phyloP scores from a whole-genome alignment of 2,888 invertebrate genomes.

The Megaustenia siamemsis region DNA sequence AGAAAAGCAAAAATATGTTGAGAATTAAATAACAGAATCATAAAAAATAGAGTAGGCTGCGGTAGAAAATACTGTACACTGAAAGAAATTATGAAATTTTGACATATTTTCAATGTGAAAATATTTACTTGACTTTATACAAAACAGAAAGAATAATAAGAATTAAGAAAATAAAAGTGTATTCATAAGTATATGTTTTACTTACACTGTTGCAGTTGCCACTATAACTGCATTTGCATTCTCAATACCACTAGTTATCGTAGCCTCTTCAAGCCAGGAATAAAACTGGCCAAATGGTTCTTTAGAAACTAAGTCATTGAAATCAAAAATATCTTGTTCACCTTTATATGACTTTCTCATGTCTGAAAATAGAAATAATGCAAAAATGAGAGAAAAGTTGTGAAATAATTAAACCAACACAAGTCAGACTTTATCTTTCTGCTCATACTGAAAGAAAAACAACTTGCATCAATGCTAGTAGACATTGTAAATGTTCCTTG shows the following conservation, averaged over 20 bases:
- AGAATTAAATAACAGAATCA: no score
- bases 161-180: not conserved
- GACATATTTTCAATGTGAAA: no score
- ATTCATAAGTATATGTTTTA: not conserved
- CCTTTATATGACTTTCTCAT: conserved; percentile 89
- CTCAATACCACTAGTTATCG: conserved; percentile 85
- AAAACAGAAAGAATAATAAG: no score
- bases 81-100: no score
- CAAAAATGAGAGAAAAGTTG: not conserved
- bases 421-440: not conserved
- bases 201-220: conserved; percentile 91
- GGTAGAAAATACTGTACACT: no score
- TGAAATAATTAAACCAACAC: not conserved
- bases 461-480: no score
- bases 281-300: conserved; percentile 92
- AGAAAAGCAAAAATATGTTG: no score
- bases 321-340: conserved; percentile 87
- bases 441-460: no score
- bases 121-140: no score
- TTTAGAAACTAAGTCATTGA: conserved; percentile 87
- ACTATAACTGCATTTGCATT: conserved; percentile 96
- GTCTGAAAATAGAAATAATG: conserved; percentile 81
- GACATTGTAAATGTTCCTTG: no score
- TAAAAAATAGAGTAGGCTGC: no score
- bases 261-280: conserved; percentile 91